Base-by-base conservation (phyloP, 1,140 invertebrate species). In the Aphelenchoides besseyi region DNA sequence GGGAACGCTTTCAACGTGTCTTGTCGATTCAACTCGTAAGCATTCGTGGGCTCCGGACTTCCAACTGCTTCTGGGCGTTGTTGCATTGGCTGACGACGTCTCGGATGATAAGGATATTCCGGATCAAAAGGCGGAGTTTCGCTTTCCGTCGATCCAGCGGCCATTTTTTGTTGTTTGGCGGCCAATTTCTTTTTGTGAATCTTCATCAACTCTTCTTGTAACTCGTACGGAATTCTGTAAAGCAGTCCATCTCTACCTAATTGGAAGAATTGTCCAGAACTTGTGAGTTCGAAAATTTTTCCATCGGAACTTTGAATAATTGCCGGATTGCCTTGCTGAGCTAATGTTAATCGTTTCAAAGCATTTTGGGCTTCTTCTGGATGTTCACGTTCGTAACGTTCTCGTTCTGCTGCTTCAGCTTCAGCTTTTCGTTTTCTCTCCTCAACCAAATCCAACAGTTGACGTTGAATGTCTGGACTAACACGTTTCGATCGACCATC, bases 391-490 rank as follows among this genome's bases (percentile, higher is more conserved):
- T 33, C 5, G 55, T 8, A 8, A 23, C 55, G 5, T 5, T 18
- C 55, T 8, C 5, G 12, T 41, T 29, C 28, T 35, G 61, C 36
- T 41, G 61, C 5, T 9, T n/a, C 55, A 26, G 5, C 32, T 41
- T 36, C 61, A n/a, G 3, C 30, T 9, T 36, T 30, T 54, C 3
- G 18, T 23, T 64, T 64, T 32, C 2, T 2, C 32, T 64, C 62
- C 26, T 53, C 62, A 16, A 64, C 62, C 35, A 64, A 18, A 48
- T 64, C 29, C 62, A 64, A 35, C 62, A 54, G 32, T 35, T 64
- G 62, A 18, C 12, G 5, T 33, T 59, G 55, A 5, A 59, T 23
- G 18, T 59, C 55, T 23, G 55, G 5, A 5, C 12, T 12, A 48
- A 64, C 62, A 1, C n/a, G 8, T 26, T 64, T 26, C 12, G 35